A percentile compares a stretch with the other conserved stretches of the same genome.
phyloP scores from a whole-genome alignment of 2,113 vertebrate genomes.

The Boulengeromyrus knoepffleri region DNA sequence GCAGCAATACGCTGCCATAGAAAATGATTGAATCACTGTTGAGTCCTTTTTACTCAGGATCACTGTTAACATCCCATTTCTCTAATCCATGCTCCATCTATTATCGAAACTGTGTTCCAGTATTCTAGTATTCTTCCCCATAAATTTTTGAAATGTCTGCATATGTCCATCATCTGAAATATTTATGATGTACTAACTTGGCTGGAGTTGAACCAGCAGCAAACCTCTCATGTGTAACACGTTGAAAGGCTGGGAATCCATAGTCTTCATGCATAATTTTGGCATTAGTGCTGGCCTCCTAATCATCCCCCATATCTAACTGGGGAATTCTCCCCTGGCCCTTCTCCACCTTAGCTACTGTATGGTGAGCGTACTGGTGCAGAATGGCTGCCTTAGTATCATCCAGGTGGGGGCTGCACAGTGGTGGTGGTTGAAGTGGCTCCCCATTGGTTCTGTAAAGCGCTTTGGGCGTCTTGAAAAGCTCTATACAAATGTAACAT shows the following conservation, averaged over 20 bases:
- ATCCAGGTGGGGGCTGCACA: too few relatives aligned
- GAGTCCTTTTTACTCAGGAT: background rate
- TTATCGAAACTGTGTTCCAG: background rate
- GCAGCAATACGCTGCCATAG: background rate
- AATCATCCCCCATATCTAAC: background rate
- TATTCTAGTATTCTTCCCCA: background rate
- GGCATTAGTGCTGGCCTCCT: background rate
- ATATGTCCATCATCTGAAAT: conserved; percentile 18
- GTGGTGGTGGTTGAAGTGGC: too few relatives aligned
- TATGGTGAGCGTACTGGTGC: background rate
- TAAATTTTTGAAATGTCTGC: conserved; percentile 15
- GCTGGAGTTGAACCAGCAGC: conserved; percentile 22
- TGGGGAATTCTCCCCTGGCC: background rate
- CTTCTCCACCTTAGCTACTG: background rate
- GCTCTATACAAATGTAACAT: too few relatives aligned
- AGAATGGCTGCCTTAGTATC: background rate
- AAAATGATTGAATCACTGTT: background rate
- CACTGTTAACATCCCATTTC: background rate
- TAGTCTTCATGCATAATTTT: background rate
- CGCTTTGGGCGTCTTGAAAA: too few relatives aligned
- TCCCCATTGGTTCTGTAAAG: too few relatives aligned
- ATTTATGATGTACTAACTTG: conserved; percentile 27
- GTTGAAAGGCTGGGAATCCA: background rate
- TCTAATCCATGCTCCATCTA: background rate
- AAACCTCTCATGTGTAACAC: background rate